Evolutionary conservation across 2,888 invertebrate genomes (phyloP), one percentile per base, ranked within the genome.

Genomic region (Drosophila pullipes): DNA sequence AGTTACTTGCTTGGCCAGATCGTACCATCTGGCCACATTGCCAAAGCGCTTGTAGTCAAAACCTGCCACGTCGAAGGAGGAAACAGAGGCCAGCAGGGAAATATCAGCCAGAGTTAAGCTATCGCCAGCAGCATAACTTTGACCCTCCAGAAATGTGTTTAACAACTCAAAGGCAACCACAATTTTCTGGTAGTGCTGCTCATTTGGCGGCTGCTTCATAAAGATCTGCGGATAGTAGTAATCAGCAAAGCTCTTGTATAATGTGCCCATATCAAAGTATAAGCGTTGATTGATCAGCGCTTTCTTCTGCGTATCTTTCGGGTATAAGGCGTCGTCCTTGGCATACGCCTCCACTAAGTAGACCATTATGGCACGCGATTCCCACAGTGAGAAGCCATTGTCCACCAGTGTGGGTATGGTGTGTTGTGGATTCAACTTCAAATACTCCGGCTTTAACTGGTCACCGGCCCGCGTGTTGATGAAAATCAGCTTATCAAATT

Each of bases 371-470:
- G 97, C 96, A 52, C 97, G 96, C 61, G 97, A 97, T 94, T 98
- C 98, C 95, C 96, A 97, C 70, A 98, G 92, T 18, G 95, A 93
- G 89, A 97, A 96, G 0, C 97, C 97, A 85, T 96, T 95, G 93
- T 98, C 98, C 67, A 96, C 95, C 61, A 98, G 93, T 0, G 97
- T 97, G 4, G 98, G 98, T 69, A 98, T 95, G 37, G 96, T 96
- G 92, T 97, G 97, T 93, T 97, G 97, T 4, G 97, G 97, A 93
- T 97, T 97, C 22, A 97, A 92, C 94, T 96, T 96, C 41, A 96
- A 11, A 85, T 94, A 96, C 86, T 96, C 96, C 0, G 96, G 96
- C 60, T 94, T 95, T 55, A 96, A 85, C 25, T 96, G 96, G 80
- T 96, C 96, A 0, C 95, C 95, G 53, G 93, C 93, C 93, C 94